Base-by-base conservation (phyloP, 2,113 vertebrate species). In the Perognathus longimembris region DNA sequence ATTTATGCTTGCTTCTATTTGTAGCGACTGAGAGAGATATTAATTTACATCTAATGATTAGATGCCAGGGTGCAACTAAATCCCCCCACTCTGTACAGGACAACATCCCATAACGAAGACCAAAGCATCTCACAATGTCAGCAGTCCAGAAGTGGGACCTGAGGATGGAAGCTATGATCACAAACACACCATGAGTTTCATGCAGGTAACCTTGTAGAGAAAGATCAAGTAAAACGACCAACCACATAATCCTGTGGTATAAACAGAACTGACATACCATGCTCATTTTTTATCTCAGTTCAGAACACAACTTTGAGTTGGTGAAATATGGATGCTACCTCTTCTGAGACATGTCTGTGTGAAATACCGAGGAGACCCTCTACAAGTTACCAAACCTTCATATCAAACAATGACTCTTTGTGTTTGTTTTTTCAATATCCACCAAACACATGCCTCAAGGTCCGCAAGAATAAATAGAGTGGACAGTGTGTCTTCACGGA, bases 11-110 rank as follows among this genome's bases (percentile, higher is more conserved):
- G 32, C 15, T 81, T 90, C n/a, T 26, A 4, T 17, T 21, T 38
- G 5, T 11, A 2, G 11, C 3, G 0, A 2, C 10, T 2, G 14
- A 7, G 18, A 28, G 7, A 79, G 24, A 9, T 75, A 17, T 12
- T 84, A 3, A 54, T 34, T 3, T 26, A 15, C 11, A n/a, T 36
- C 7, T 18, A 24, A 28, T n/a, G 84, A 26, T 12, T 3, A 34
- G 84, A 70, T 42, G 7, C 30, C 15, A 50, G 7, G 54, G 26
- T 24, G 3, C 9, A 15, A 0, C 5, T 85, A 4, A 61, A 38
- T 45, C 5, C 61, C 9, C 1, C 5, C 14, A 26, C 1, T 14
- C 66, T 42, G 3, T 42, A 64, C 1, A 34, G 18, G 7, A 20
- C 4, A 40, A 14, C 1, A 11, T 11, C 32, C 8, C 26, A 30